Percentiles rank a stretch among this genome's conserved stretches.
These are phyloP conservation scores for Delichon dasypus DNA, from an alignment of 2,797 vertebrate genomes.

Conservation along the genomic window DNA sequence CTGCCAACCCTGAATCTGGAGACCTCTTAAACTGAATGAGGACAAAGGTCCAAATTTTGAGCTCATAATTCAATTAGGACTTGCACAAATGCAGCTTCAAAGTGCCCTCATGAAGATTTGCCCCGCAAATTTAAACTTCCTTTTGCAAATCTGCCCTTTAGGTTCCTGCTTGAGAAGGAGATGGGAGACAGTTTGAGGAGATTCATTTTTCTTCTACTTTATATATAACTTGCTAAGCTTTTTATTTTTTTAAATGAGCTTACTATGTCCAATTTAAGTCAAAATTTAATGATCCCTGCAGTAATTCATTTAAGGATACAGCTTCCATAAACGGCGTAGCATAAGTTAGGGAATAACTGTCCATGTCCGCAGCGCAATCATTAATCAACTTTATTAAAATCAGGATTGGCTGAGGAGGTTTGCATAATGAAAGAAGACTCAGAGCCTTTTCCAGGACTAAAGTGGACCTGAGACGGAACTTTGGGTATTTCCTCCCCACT, in stretches of 20 bases:
- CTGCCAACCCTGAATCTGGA: background rate
- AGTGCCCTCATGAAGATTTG: background rate
- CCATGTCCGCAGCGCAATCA: conserved; percentile 21
- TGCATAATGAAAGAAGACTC: conserved; percentile 39
- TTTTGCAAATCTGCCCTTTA: conserved; percentile 52
- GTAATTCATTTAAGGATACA: conserved; percentile 67
- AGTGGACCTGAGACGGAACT: background rate
- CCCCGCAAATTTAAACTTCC: conserved; percentile 9
- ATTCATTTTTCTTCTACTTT: conserved; percentile 58
- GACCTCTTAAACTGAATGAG: background rate
- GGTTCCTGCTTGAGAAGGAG: background rate
- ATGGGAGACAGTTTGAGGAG: conserved; percentile 10
- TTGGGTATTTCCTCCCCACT: background rate
- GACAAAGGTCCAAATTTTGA: background rate
- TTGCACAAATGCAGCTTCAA: background rate
- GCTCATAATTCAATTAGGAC: conserved; percentile 5
- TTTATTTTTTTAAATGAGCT: conserved; percentile 66
- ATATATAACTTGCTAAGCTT: conserved; percentile 65
- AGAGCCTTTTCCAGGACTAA: background rate
- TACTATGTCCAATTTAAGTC: conserved; percentile 65
- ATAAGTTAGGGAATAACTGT: conserved; percentile 63
- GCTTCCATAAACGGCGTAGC: conserved; percentile 36
- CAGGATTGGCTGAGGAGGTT: conserved; percentile 41
- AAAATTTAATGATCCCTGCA: conserved; percentile 70
- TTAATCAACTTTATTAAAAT: conserved; percentile 67